Evolutionary conservation across 2,888 invertebrate genomes (phyloP).

Genomic region (Panzeria rudis): DNA sequence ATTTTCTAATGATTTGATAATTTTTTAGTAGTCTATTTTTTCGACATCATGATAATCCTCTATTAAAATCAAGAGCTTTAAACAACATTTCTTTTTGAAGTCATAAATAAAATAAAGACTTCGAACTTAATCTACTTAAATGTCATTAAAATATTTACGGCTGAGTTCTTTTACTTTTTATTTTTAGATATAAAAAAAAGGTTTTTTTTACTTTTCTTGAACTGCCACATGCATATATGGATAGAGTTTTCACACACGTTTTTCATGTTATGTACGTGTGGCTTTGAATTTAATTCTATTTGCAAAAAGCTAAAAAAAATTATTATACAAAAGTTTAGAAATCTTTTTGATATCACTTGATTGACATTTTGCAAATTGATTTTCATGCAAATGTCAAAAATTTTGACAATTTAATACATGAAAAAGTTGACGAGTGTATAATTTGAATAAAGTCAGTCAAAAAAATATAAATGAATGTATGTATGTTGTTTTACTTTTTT

Average conservation of each 20-base stretch:
- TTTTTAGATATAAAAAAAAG: neutral
- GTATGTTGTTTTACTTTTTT: neutral
- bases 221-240: conserved; percentile 41
- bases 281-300: conserved; percentile 38
- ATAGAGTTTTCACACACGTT: neutral
- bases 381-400: conserved; percentile 80
- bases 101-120: conserved; percentile 30
- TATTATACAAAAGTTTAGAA: conserved; percentile 44
- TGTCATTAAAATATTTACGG: conserved; percentile 55
- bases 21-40: conserved; percentile 25
- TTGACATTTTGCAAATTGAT: conserved; percentile 82
- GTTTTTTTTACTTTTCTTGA: neutral
- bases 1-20: conserved; percentile 42
- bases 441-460: conserved; percentile 36
- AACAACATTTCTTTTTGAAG: neutral
- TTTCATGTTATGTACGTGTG: conserved; percentile 36
- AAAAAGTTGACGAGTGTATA: conserved; percentile 64
- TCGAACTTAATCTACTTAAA: conserved; percentile 60
- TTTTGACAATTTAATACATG: conserved; percentile 74
- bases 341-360: conserved; percentile 70
- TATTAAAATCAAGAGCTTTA: conserved; percentile 53
- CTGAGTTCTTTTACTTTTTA: conserved; percentile 27
- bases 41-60: conserved; percentile 22
- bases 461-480: conserved; percentile 9
- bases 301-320: conserved; percentile 37